Evolutionary conservation across 1,140 invertebrate genomes (phyloP).

Genomic region (Drosophila nigromelanica): DNA sequence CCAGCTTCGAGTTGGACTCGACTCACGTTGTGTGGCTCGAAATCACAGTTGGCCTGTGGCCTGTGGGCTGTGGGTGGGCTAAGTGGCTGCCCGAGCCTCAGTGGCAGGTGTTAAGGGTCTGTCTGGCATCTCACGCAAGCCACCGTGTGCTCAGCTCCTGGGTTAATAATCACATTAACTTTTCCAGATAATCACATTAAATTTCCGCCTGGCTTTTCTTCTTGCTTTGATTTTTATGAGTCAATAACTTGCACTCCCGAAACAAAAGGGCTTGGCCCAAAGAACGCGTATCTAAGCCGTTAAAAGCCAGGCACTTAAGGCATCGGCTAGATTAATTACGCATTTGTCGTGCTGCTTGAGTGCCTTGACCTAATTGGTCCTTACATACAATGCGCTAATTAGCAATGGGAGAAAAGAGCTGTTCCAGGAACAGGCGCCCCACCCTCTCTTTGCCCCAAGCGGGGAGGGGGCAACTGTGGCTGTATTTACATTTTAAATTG

Average conservation of each 20-base stretch:
- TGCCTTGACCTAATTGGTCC: constrained; percentile 53
- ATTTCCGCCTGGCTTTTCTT: constrained; percentile 55
- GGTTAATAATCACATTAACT: constrained; percentile 79
- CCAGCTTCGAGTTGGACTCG: constrained; percentile 23
- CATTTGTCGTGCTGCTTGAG: constrained; percentile 50
- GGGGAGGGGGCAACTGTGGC: too few species aligned
- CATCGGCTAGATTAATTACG: constrained; percentile 57
- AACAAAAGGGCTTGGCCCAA: constrained; percentile 4
- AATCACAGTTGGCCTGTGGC: constrained; percentile 50
- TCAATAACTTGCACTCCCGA: constrained; percentile 34
- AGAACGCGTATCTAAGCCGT: too few species aligned
- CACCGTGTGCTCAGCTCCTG: neutral
- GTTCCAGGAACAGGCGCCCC: constrained; percentile 4
- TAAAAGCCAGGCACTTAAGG: constrained; percentile 22
- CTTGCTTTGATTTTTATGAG: constrained; percentile 70
- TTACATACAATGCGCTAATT: constrained; percentile 35
- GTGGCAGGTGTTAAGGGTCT: constrained; percentile 12
- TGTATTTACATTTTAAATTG: constrained; percentile 70
- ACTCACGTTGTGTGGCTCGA: too few species aligned
- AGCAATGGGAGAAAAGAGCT: constrained; percentile 2
- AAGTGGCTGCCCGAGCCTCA: constrained; percentile 9
- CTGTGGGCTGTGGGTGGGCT: constrained; percentile 10
- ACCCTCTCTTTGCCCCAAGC: neutral
- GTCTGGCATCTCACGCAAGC: constrained; percentile 45
- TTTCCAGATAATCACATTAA: constrained; percentile 76